phyloP scores from a whole-genome alignment of 2,888 invertebrate genomes.

The Cephus pygmeus region DNA sequence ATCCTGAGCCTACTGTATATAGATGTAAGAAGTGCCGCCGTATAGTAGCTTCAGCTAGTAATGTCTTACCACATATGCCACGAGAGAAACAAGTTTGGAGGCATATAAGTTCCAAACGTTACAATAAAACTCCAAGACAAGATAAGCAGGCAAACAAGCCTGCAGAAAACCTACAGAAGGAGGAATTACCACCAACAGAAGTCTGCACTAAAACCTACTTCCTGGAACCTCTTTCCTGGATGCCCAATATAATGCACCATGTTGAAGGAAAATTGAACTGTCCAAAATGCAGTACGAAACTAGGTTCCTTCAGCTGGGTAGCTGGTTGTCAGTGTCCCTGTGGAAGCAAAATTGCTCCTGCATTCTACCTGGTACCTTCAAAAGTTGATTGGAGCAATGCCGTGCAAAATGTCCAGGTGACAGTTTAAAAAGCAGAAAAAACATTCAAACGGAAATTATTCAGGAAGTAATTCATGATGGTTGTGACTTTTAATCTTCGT shows the following conservation, averaged over 20 bases:
- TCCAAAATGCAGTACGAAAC: conserved; percentile 85
- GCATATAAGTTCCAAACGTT: conserved; percentile 61
- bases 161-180: conserved; percentile 41
- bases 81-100: conserved; percentile 69
- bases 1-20: conserved; percentile 86
- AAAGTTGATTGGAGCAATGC: conserved; percentile 92
- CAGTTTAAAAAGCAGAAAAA: conserved; percentile 68
- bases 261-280: conserved; percentile 87
- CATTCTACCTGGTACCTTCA: conserved; percentile 90
- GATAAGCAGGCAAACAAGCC: conserved; percentile 36
- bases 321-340: conserved; percentile 90
- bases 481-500: not conserved
- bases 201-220: conserved; percentile 83
- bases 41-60: conserved; percentile 83
- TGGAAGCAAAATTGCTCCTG: conserved; percentile 88
- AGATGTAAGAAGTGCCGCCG: conserved; percentile 86
- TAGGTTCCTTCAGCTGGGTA: conserved; percentile 93
- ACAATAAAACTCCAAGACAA: conserved; percentile 39
- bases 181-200: conserved; percentile 48
- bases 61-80: conserved; percentile 79
- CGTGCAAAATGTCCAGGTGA: conserved; percentile 87
- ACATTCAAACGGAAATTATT: not conserved
- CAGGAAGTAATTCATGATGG: not conserved
- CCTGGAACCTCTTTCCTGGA: conserved; percentile 92
- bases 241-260: conserved; percentile 77